Evolutionary conservation across 2,888 invertebrate species (phyloP), one percentile per base, ranked within the genome.

Genomic region (Arge pagana): DNA sequence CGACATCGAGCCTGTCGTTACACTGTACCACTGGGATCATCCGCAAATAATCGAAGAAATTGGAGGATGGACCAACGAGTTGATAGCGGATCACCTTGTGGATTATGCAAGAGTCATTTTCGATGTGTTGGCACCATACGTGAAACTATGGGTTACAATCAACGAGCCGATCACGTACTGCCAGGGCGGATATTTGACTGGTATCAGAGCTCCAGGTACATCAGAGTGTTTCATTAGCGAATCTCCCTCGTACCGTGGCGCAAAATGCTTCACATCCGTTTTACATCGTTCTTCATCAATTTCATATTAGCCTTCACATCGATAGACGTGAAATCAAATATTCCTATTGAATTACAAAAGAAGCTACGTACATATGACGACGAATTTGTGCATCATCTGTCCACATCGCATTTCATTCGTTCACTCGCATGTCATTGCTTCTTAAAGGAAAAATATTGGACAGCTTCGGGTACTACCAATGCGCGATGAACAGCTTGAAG

Each of bases 11-110:
- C 88, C 89, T 1, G 84, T 85, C 83, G 83, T 84, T 0, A 86
- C 86, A 3, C 82, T 87, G 52, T 86, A 85, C 66, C 86, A 87
- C 59, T 87, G 86, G 86, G 87, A 87, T 52, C 67, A 86, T 37
- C 87, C 87, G n/a, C 84, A 85, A 63, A 79, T 76, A 33, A 64
- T 87, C 31, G 85, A 86, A 68, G 81, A 84, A 37, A 70, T 85
- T 48, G 85, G 86, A 23, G 86, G 86, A 4, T 87, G 84, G 83
- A 78, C 83, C 1, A 87, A 85, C 66, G 81, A 83, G 0, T 81
- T 83, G 58, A 82, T 86, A 2, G 80, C 84, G 6, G 83, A 84
- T 28, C 79, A 82, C 45, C 87, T 80, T 62, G 82, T 80, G 11
- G 84, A 85, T 61, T 87, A 83, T 56, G 84, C 86, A 0, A 80